A percentile compares a stretch with the other conserved stretches of the same genome.
These are phyloP conservation scores for Bombus impatiens DNA, from an alignment of 1,140 invertebrate genomes.

Conservation along the genomic window DNA sequence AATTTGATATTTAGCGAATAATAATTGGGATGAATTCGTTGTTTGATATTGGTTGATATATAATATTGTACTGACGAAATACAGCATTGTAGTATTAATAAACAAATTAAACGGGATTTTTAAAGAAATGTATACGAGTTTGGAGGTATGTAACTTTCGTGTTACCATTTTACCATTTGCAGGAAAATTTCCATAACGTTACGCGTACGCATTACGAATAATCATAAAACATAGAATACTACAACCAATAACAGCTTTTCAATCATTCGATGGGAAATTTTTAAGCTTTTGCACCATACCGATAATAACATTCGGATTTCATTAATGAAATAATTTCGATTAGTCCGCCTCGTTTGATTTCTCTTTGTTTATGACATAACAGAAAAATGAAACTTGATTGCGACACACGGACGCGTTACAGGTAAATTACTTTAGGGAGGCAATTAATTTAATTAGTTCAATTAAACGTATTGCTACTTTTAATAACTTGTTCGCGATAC, in stretches of 20 bases:
- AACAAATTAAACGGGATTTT: too few species aligned
- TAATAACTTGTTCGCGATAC: not conserved
- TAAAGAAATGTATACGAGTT: too few species aligned
- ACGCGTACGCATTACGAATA: not conserved
- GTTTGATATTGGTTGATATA: too few species aligned
- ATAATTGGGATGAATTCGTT: too few species aligned
- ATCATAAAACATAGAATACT: too few species aligned
- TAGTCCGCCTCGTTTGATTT: not conserved
- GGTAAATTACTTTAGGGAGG: not conserved
- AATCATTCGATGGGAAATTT: not conserved
- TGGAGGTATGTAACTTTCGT: too few species aligned
- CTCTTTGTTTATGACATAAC: not conserved
- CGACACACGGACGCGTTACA: not conserved
- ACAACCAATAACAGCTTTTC: not conserved
- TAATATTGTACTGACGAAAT: too few species aligned
- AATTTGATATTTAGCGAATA: too few species aligned
- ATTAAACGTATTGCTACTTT: not conserved
- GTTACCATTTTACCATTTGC: too few species aligned
- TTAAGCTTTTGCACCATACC: not conserved
- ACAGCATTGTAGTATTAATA: too few species aligned
- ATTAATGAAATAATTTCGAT: not conserved
- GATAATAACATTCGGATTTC: not conserved
- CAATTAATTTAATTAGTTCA: slow-evolving; percentile 18
- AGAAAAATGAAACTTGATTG: slow-evolving; percentile 37
- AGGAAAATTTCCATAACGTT: not conserved